phyloP scores from a whole-genome alignment of 2,888 invertebrate genomes.

The Zygothrica quintamaculata region DNA sequence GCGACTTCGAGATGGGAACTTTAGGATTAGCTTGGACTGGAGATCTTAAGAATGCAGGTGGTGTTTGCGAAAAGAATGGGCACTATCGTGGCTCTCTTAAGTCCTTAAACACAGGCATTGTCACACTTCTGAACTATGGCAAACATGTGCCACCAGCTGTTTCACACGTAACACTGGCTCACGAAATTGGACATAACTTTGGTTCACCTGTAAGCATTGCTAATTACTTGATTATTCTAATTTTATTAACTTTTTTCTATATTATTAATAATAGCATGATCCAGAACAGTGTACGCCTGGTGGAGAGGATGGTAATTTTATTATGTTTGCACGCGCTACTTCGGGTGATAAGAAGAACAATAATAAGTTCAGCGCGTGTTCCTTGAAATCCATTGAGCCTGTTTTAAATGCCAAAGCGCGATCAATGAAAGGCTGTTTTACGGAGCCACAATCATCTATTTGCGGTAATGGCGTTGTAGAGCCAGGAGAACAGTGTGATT shows the following conservation, averaged over 20 bases:
- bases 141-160: slow-evolving; percentile 99
- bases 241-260: slow-evolving; percentile 33
- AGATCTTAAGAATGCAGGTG: slow-evolving; percentile 97
- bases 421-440: slow-evolving; percentile 95
- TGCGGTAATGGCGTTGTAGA: slow-evolving; percentile 99
- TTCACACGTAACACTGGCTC: slow-evolving; percentile 98
- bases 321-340: slow-evolving; percentile 99
- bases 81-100: slow-evolving; percentile 97
- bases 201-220: slow-evolving; percentile 93
- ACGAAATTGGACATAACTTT: slow-evolving; percentile 99
- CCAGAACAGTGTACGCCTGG: slow-evolving; percentile 97
- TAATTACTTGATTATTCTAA: no score
- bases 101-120: slow-evolving; percentile 98
- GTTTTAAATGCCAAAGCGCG: slow-evolving; percentile 96
- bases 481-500: slow-evolving; percentile 98
- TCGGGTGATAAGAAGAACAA: slow-evolving; percentile 99
- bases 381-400: slow-evolving; percentile 95
- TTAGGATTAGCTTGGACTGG: slow-evolving; percentile 99
- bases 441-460: slow-evolving; percentile 96
- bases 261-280: slow-evolving; percentile 90
- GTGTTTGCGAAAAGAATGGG: slow-evolving; percentile 99
- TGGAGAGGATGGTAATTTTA: slow-evolving; percentile 98
- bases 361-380: slow-evolving; percentile 98
- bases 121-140: slow-evolving; percentile 98
- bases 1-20: slow-evolving; percentile 98